Evolutionary conservation across 2,797 vertebrate species (phyloP), one percentile per base, ranked within the genome.

Genomic region (Bradypus variegatus): DNA sequence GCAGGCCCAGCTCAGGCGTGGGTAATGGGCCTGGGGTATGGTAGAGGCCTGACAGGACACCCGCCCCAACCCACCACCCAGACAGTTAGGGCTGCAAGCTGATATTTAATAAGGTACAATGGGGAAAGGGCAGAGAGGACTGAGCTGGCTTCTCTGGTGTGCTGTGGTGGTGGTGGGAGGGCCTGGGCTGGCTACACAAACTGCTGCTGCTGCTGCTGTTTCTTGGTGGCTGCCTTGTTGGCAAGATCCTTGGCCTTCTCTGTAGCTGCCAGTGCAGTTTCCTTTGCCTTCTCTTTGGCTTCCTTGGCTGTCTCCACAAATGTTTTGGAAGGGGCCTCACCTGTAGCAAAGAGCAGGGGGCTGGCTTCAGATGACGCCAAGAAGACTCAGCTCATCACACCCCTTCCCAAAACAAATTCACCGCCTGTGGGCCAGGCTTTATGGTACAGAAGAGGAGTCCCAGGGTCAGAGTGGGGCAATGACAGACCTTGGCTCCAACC

Each of bases 201-300:
- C 48, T 95, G 94, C 70, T 83, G 80, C 3, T 98, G 99, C 94
- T 99, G 99, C 91, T 97, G 97, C 96, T 98, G 98, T 97, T 99
- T 98, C 96, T 98, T 98, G 60, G 97, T 97, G 96, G 97, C 96
- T 38, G 99, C 98, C 90, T 99, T 99, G 94, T 98, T 98, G 0
- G 99, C 99, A 41, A 99, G 97, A 97, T 98, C 99, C 98, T 99
- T 99, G 91, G 99, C 99, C 95, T 99, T 99, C 97, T 99, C 99
- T 0, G 98, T 99, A 94, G 99, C 99, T 96, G 98, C 99, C 96
- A 99, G 96, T 0, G 99, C 99, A 0, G 99, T 99, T 96, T 99
- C 99, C 95, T 98, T 98, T 11, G 99, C 99, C 94, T 98, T 98
- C 94, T 99, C 99, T 0, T 98, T 99, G 0, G 99, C 99, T 4